Base-by-base conservation (phyloP, 2,888 invertebrate genomes). In the Lasioglossum malachurum region DNA sequence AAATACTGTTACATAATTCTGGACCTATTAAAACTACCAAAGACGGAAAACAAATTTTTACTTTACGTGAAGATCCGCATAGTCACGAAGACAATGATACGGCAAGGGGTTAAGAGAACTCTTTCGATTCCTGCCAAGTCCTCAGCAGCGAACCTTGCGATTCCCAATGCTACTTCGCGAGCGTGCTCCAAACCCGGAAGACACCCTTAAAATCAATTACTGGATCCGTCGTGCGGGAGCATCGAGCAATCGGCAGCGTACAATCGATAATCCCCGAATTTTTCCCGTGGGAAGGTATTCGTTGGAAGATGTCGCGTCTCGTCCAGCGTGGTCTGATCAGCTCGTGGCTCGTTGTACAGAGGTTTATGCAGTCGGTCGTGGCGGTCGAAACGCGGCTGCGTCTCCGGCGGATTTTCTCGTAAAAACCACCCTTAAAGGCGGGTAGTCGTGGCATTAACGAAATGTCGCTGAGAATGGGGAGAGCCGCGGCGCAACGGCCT, bases 371-470 rank as follows among this genome's bases (percentile, higher is more conserved):
- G 69, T 23, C 19, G 64, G 74, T 41, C 10, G 53, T 53, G 53
- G 53, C 57, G 44, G 4, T 44, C 71, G 85, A 80, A 31, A 23
- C 76, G 78, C 82, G 71, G 53, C 72, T 75, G 79, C 67, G 78
- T 77, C 88, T 86, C 87, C 87, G 83, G 80, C 88, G 91, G 88
- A 92, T 92, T 93, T 92, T 90, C 92, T 93, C 93, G 92, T 94
- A 93, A 94, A 93, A 92, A 92, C 85, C 90, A 73, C 90, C 92
- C 92, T 93, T 91, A 91, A 90, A 90, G 93, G 92, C 90, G 89
- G 88, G 85, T 87, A 85, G 90, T 89, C 91, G 88, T 93, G 94
- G 93, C 94, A 94, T 94, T 94, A 94, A 93, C 93, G 92, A 94
- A 94, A 94, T 94, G 94, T 93, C 94, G 92, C 60, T 75, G 83